Evolutionary conservation across 2,113 vertebrate species (phyloP), one percentile per base, ranked within the genome.

Genomic region (Atrichornis clamosus): DNA sequence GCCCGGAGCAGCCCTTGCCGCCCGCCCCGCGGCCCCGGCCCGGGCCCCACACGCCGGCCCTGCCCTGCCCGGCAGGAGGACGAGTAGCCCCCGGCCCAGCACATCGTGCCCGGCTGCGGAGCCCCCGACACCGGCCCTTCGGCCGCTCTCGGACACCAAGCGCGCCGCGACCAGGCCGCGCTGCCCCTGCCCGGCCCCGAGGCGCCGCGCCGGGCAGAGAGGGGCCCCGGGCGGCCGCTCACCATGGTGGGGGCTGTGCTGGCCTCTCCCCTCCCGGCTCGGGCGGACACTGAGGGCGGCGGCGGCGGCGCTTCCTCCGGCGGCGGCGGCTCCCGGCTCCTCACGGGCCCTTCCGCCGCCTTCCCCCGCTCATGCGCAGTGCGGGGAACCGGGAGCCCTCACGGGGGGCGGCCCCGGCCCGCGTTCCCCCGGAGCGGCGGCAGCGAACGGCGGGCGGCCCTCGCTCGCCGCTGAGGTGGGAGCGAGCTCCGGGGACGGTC

Each of bases 361-460:
- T 97, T 62, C 47, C 47, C 97, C 98, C 97, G 98, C 97, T 98
- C 98, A 98, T 99, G 98, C 98, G 98, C 98, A 98, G 96, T 98
- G 96, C 93, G 94, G 94, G 60, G 42, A 37, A 62, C 56, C 50
- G 44, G 75, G 35, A 82, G 59, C 20, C 37, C 21, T 8, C 7
- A 2, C 30, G 55, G 46, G 65, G 70, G 72, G 30, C 84, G 53
- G 94, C 95, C 69, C 30, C 13, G 86, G 26, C 21, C 81, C 53
- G 55, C 53, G 50, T 12, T 32, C 18, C 87, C 64, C 24, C 35
- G 50, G 18, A 27, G 67, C 33, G 37, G 44, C n/a, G 8, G 60
- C 33, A 5, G 63, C 41, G 13, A 10, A 4, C 44, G 70, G 47
- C 35, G 53, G 23, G 23, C 30, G 37, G 70, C 17, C 22, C 18